phyloP scores from a whole-genome alignment of 2,888 invertebrate genomes.

The Aleiodes testaceus region DNA sequence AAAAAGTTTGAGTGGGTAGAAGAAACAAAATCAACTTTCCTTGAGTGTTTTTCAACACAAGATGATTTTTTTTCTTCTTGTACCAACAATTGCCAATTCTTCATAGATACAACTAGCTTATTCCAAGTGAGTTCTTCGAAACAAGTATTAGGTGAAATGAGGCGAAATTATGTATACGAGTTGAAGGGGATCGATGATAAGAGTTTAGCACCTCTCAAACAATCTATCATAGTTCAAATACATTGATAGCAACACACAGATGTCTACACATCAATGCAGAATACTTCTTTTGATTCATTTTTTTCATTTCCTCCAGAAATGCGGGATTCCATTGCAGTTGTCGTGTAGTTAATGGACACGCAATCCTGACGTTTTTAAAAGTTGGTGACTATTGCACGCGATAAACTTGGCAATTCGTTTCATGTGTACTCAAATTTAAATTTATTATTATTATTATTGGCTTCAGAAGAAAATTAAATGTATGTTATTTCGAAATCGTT shows the following conservation, averaged over 20 bases:
- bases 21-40: constrained; percentile 16
- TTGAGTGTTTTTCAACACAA: constrained; percentile 1
- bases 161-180: neutral
- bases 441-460: constrained; percentile 4
- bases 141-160: neutral
- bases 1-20: neutral
- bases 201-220: neutral
- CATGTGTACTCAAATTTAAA: neutral
- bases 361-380: constrained; percentile 11
- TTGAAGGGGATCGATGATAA: constrained; percentile 7
- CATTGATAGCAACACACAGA: constrained; percentile 1
- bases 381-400: constrained; percentile 33
- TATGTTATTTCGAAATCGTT: constrained; percentile 20
- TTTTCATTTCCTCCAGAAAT: neutral
- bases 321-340: constrained; percentile 28
- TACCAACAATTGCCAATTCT: constrained; percentile 1
- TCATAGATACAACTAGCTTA: neutral
- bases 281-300: neutral
- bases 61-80: neutral
- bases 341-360: constrained; percentile 23
- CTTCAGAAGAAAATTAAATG: constrained; percentile 16
- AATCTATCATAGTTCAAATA: neutral
- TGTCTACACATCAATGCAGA: constrained; percentile 5
- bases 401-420: constrained; percentile 10
- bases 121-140: neutral